Evolutionary conservation across 1,140 invertebrate species (phyloP), one percentile per base, ranked within the genome.

Genomic region (Chionoecetes opilio): DNA sequence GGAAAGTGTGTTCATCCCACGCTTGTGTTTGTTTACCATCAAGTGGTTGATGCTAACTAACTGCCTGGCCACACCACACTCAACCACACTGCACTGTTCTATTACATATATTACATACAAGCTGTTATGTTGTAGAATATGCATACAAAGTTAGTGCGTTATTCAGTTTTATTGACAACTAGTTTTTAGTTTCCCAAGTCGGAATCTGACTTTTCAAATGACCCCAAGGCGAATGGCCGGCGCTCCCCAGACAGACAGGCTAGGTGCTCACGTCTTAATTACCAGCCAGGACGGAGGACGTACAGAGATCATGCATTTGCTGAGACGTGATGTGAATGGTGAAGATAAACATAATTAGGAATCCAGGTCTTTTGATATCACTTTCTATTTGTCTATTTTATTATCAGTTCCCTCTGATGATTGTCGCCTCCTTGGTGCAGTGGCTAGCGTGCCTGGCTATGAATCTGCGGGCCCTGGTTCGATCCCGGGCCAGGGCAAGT

Each of bases 11-110:
- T 41, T 91, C n/a, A 38, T 82, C n/a, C 32, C 91, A 17, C 82
- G 91, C 75, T 86, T 84, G 41, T 84, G 91, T 92, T 92, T 92
- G 91, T 92, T 92, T 92, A 92, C 91, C 91, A 41, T 84, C 91
- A 92, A 92, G 91, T 92, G 91, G 91, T 92, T 84, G 91, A 84
- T 46, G 38, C 86, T n/a, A 75, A 75, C 63, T 75, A 17, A n/a
- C 63, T 26, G 63, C n/a, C 63, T n/a, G 21, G 63, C n/a, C 63
- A n/a, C 63, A n/a, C n/a, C 63, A n/a, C 21, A 75, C 11, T n/a
- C 63, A 26, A 21, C 5, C 63, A 75, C 63, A 75, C 63, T n/a
- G 21, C 63, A n/a, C 46, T 17, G 46, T 17, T 53, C 11, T 17
- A 1, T 53, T 53, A 53, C 2, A 53, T 17, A 53, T 17, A n/a